Percentiles rank a stretch among this genome's conserved stretches.
phyloP scores from a whole-genome alignment of 2,797 vertebrate genomes.

The Graptemys geographica region DNA sequence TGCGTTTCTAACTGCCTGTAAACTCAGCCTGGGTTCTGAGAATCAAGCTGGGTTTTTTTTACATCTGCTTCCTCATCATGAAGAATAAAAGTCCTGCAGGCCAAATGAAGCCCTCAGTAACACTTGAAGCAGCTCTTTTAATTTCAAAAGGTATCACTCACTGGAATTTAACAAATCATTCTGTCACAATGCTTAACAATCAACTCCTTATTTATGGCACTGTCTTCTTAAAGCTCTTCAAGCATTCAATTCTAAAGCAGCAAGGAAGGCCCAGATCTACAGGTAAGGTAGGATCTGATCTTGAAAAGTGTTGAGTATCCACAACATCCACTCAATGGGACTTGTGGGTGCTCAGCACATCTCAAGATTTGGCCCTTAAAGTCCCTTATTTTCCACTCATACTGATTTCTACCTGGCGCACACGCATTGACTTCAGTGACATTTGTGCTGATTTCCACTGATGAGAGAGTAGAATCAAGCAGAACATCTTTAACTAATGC shows the following conservation, averaged over 20 bases:
- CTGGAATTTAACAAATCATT: not conserved
- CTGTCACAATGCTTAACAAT: rapidly evolving
- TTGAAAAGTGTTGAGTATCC: rapidly evolving
- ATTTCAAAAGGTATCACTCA: not conserved
- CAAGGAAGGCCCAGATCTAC: not conserved
- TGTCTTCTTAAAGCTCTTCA: not conserved
- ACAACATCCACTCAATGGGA: not conserved
- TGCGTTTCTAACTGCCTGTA: not conserved
- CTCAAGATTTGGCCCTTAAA: not conserved
- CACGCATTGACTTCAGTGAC: not conserved
- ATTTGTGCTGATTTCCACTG: not conserved
- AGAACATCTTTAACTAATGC: not conserved
- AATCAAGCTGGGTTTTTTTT: not conserved
- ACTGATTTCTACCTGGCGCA: not conserved
- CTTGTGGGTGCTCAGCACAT: not conserved
- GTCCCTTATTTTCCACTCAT: not conserved
- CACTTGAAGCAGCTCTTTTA: not conserved
- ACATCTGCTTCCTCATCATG: not conserved
- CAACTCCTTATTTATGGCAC: not conserved
- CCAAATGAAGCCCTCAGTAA: not conserved
- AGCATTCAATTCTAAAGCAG: not conserved
- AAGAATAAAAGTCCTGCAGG: not conserved
- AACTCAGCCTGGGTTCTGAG: not conserved
- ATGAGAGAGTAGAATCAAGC: not conserved
- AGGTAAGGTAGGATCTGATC: not conserved